A percentile compares a stretch with the other conserved stretches of the same genome.
Conservation (phyloP, 2,888 invertebrate species). For the Agonopterix heracliana region DNA sequence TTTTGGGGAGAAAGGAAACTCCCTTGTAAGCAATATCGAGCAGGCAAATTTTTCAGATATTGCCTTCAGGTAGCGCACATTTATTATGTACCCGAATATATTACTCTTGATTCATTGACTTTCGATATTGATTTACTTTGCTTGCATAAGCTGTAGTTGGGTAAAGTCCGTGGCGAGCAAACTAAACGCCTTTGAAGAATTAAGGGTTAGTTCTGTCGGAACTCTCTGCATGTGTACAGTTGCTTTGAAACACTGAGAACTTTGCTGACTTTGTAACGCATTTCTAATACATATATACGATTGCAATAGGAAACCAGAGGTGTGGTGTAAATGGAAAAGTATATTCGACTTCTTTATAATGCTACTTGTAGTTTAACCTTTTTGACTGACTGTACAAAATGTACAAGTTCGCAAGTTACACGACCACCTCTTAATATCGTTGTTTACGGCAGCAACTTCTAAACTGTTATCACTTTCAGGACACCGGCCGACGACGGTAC, state of each 20-base stretch:
- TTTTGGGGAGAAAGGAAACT: conserved; percentile 76
- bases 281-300: conserved; percentile 15
- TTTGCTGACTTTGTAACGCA: conserved; percentile 9
- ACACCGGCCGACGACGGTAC: conserved; percentile 37
- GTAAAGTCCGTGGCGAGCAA: conserved; percentile 42
- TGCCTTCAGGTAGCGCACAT: conserved; percentile 77
- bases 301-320: background rate
- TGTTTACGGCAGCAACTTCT: conserved; percentile 52
- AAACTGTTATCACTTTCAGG: conserved; percentile 58
- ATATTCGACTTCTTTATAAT: too few species aligned
- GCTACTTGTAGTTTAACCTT: too few species aligned
- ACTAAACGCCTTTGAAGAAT: conserved; percentile 50
- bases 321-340: too few species aligned
- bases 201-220: conserved; percentile 26
- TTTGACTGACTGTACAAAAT: background rate
- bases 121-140: conserved; percentile 76
- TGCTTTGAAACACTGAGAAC: conserved; percentile 11
- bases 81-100: conserved; percentile 78
- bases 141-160: conserved; percentile 71
- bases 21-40: conserved; percentile 76
- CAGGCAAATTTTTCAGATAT: conserved; percentile 77
- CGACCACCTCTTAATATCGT: conserved; percentile 35
- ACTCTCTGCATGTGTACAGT: conserved; percentile 22
- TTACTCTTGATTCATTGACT: conserved; percentile 77
- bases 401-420: conserved; percentile 5